Percentiles rank a stretch among this genome's conserved stretches.
These are phyloP conservation scores for Pseudomugil gertrudae DNA, from an alignment of 2,797 vertebrate species.

Conservation along the genomic window DNA sequence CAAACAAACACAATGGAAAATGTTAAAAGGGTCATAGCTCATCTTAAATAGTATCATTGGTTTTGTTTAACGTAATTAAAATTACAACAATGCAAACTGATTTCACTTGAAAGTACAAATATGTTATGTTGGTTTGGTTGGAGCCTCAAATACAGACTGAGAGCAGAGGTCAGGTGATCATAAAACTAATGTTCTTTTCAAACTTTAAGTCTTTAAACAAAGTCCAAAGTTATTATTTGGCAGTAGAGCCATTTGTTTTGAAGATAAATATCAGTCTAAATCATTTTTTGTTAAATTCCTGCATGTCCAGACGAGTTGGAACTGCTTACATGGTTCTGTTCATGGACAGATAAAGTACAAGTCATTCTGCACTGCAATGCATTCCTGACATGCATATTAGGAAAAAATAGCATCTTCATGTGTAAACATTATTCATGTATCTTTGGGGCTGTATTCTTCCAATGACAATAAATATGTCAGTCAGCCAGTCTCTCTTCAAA, in stretches of 20 bases:
- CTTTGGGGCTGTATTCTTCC: background rate
- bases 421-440: background rate
- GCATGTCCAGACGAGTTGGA: background rate
- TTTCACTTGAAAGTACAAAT: background rate
- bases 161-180: background rate
- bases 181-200: background rate
- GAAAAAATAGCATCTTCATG: background rate
- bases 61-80: background rate
- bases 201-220: background rate
- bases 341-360: background rate
- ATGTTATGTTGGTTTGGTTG: background rate
- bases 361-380: no score
- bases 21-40: background rate
- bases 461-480: background rate
- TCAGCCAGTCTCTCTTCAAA: background rate
- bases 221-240: background rate
- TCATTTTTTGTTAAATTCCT: background rate
- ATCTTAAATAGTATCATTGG: background rate
- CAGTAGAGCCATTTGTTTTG: background rate
- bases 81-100: background rate
- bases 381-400: no score
- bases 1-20: background rate
- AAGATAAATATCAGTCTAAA: background rate
- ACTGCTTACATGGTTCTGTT: background rate
- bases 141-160: background rate